Evolutionary conservation across 2,888 invertebrate species (phyloP), one percentile per base, ranked within the genome.

Genomic region (Phortica okadai): DNA sequence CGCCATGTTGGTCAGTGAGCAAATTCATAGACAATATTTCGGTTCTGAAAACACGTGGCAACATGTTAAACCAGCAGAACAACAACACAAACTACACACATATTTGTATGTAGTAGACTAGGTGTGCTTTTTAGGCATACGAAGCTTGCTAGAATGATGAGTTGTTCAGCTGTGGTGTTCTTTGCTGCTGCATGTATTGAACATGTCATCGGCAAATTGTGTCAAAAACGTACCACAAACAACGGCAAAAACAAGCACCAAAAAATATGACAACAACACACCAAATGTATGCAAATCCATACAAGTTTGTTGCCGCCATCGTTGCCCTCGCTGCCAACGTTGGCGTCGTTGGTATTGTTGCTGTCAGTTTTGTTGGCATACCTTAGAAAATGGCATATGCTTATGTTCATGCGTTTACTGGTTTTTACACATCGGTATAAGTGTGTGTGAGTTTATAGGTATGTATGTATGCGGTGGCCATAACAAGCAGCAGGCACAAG

Each of bases 401-500:
- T 7, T 6, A 14, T 70, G 70, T 50, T 70, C 21, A 10, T 70
- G 70, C 21, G 25, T 45, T 54, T 14, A 69, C 21, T 69, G 25
- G 16, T 59, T 16, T 62, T 44, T 73, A 56, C 73, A 58, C 44
- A 70, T 6, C 50, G 50, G 59, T 8, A 2, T 59, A n/a, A 8
- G 14, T 59, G 59, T 59, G 59, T 21, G n/a, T n/a, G 59, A 14
- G 54, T n/a, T 14, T 54, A 54, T 59, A 5, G 5, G 59, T 59
- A 5, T 59, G 59, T 59, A 42, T 66, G 8, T 41, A 33, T 33
- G 58, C 45, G 21, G 58, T 21, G 11, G 58, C 76, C 64, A 78
- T 81, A 86, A 88, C 85, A 83, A 86, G 85, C 82, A 88, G 84
- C 85, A 85, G 83, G 85, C 88, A 88, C 88, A 80, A 79, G 85